Percentiles rank a stretch among this genome's conserved stretches.
Conservation (phyloP, 2,797 vertebrate genomes). For the Alosa sapidissima region DNA sequence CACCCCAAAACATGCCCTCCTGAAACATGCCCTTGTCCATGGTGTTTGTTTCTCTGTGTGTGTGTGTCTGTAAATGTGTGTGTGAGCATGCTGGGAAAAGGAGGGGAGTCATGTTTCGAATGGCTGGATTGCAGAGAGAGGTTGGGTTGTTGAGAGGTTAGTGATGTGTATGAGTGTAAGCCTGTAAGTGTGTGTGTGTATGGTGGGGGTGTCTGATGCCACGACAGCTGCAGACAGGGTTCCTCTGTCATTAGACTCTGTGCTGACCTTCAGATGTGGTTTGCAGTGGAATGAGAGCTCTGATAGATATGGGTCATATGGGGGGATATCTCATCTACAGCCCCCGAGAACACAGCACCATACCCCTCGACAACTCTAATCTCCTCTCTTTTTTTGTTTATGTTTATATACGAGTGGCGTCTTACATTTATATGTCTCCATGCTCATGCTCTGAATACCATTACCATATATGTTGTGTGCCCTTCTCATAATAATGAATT, state of each 20-base stretch:
- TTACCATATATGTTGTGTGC: not conserved
- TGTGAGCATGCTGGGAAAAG: slow-evolving; percentile 1
- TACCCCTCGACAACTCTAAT: not conserved
- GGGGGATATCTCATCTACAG: not conserved
- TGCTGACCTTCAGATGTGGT: slow-evolving; percentile 54
- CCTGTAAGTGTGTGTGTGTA: not conserved
- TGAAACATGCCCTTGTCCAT: slow-evolving; percentile 45
- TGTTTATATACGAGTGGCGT: not conserved
- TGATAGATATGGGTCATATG: slow-evolving; percentile 29
- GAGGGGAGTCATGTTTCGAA: slow-evolving; percentile 55
- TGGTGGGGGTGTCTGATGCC: slow-evolving; percentile 56
- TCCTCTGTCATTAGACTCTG: slow-evolving; percentile 46
- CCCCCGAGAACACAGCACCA: not conserved
- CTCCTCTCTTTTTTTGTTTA: not conserved
- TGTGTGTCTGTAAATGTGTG: not conserved
- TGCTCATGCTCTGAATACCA: not conserved
- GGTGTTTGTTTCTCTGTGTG: not conserved
- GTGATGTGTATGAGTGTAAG: not conserved
- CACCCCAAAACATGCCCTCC: slow-evolving; percentile 39
- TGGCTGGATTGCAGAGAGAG: slow-evolving; percentile 29
- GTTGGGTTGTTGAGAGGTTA: slow-evolving; percentile 35
- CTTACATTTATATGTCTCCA: not conserved
- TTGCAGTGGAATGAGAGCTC: slow-evolving; percentile 38
- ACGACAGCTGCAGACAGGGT: slow-evolving; percentile 54
- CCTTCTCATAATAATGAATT: not conserved